Conservation (phyloP, 2,113 vertebrate genomes). For the Anoura caudifer region DNA sequence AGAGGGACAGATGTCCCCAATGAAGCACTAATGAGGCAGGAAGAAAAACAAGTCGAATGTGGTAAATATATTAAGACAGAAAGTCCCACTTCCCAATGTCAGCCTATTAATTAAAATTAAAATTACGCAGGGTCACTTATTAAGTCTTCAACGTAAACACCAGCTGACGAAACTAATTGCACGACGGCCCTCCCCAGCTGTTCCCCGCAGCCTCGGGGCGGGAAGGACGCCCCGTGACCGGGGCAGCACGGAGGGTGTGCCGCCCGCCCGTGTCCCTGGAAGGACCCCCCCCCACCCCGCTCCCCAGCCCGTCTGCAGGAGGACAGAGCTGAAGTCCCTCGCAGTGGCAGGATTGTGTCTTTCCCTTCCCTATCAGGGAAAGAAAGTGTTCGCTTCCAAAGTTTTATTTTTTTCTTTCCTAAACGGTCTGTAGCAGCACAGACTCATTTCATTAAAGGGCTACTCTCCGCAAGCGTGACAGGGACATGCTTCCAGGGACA, state of each 20-base stretch:
- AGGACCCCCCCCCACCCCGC: not conserved
- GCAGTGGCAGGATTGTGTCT: rapidly evolving
- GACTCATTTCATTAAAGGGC: rapidly evolving
- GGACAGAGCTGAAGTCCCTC: too few species aligned
- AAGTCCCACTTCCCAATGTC: not conserved
- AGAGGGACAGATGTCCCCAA: not conserved
- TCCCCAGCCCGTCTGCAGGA: not conserved
- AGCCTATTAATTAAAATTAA: conserved; percentile 28
- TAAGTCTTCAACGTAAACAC: conserved; percentile 19
- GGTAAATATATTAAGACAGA: not conserved
- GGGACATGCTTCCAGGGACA: rapidly evolving
- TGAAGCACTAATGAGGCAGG: not conserved
- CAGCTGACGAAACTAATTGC: not conserved
- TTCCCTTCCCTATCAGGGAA: not conserved
- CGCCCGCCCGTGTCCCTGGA: not conserved
- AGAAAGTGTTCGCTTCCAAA: not conserved
- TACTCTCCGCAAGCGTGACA: rapidly evolving
- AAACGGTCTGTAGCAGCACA: too few species aligned
- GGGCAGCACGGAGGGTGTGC: not conserved
- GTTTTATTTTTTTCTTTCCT: not conserved
- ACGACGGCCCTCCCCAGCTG: not conserved
- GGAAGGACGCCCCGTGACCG: too few species aligned
- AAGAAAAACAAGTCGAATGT: not conserved
- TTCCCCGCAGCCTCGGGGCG: not conserved
- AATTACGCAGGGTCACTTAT: not conserved